Base-by-base conservation (phyloP, 2,797 vertebrate species). In the Manis pentadactyla region DNA sequence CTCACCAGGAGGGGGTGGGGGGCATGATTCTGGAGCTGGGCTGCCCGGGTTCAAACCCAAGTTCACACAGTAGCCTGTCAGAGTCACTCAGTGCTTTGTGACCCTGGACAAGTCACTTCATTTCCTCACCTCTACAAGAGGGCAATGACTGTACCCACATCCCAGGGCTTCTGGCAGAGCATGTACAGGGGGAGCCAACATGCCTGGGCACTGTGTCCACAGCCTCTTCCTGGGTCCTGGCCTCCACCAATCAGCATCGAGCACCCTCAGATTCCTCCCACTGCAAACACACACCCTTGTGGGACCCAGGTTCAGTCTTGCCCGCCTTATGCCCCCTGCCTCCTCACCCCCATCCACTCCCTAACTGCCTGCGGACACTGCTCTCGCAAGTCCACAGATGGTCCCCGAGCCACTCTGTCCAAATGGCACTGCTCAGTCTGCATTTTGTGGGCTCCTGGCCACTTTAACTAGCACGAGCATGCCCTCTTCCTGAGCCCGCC, bases 161-260 rank as follows among this genome's bases (percentile, higher is more conserved):
- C n/a, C 57, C 51, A 13, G 49, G 51, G 73, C 63, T 75, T 19
- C 53, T 4, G 51, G 59, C 31, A 8, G 42, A 69, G 77, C 29
- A 68, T 46, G 34, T 31, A 19, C 17, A 25, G 10, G 23, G 63
- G 63, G 0, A 0, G 18, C 37, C 15, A 15, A 51, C 39, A 53
- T 31, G n/a, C 0, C 0, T 0, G 1, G 46, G 21, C 27, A 13
- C 11, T 34, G 18, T 55, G 64, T 51, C 71, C 2, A 1, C 10
- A 51, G 84, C 79, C 71, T 71, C 12, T n/a, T 46, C 6, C 66
- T 59, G 15, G 18, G 5, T 49, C 15, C 61, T 11, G 19, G 12
- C 69, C 49, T 64, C 55, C 17, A 17, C 29, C 13, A 1, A 8
- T 51, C 59, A 27, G 84, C 59, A 15, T 49, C 7, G 19, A 75